Evolutionary conservation across 2,888 invertebrate genomes (phyloP).

Genomic region (Leptopilina myrica): DNA sequence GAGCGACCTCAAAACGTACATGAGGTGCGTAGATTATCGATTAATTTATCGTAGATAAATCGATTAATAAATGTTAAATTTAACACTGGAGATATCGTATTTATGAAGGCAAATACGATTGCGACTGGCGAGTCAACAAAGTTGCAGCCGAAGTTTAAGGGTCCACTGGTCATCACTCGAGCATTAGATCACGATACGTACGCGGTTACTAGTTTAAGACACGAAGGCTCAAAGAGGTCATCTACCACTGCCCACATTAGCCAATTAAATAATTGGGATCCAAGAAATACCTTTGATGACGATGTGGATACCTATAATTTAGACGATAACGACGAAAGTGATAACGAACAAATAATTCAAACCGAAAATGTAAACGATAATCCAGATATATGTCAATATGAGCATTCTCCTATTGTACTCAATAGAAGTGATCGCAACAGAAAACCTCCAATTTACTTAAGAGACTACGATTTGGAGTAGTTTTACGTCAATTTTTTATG

Average conservation of each 20-base stretch:
- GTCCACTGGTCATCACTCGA: background rate
- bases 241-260: too few species aligned
- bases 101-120: background rate
- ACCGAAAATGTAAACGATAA: background rate
- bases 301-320: background rate
- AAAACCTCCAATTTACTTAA: background rate
- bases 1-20: background rate
- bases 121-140: background rate
- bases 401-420: background rate
- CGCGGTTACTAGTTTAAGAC: too few species aligned
- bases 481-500: too few species aligned
- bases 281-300: too few species aligned
- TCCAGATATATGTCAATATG: background rate
- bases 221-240: too few species aligned
- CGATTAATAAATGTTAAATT: background rate
- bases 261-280: too few species aligned
- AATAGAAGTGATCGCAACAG: background rate
- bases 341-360: background rate
- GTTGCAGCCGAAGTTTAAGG: background rate
- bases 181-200: background rate
- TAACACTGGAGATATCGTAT: background rate
- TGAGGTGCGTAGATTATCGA: background rate
- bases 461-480: background rate
- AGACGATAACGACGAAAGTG: background rate
- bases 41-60: too few species aligned